Percentiles rank a stretch among this genome's conserved stretches.
These are phyloP conservation scores for Ectropis grisescens DNA, from an alignment of 1,140 invertebrate genomes.

Conservation along the genomic window DNA sequence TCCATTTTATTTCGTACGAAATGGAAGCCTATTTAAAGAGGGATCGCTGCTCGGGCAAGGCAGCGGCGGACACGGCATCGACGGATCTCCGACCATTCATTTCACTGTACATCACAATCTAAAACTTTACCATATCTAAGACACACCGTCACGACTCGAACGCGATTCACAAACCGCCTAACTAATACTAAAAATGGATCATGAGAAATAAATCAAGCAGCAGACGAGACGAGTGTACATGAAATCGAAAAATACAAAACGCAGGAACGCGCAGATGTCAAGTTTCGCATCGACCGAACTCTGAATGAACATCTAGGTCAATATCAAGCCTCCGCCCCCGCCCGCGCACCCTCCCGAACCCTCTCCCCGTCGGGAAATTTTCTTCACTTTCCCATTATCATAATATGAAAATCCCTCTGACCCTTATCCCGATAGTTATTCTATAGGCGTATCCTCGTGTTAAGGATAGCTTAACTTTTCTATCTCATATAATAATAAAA, in stretches of 20 bases:
- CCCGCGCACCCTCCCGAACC: conserved; percentile 26
- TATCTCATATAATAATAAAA: too few species aligned
- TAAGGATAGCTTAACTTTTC: too few species aligned
- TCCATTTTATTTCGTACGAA: conserved; percentile 17
- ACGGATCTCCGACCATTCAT: conserved; percentile 19
- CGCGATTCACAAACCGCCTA: neutral
- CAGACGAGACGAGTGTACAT: conserved; percentile 37
- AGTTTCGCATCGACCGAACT: conserved; percentile 67
- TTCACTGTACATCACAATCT: conserved; percentile 22
- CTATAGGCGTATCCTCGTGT: too few species aligned
- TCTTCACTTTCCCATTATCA: conserved; percentile 42
- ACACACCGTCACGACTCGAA: neutral
- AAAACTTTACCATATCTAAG: neutral
- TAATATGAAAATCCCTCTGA: conserved; percentile 26
- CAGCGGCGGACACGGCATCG: conserved; percentile 19
- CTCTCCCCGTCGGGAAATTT: conserved; percentile 31
- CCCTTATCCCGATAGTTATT: too few species aligned
- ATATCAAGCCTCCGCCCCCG: conserved; percentile 58
- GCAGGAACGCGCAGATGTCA: conserved; percentile 67
- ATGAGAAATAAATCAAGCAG: conserved; percentile 22
- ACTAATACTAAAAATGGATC: conserved; percentile 1
- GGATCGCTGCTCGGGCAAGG: conserved; percentile 16
- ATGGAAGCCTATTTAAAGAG: conserved; percentile 19
- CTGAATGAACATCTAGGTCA: conserved; percentile 69
- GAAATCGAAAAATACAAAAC: conserved; percentile 57